Conservation (phyloP, 2,888 invertebrate genomes). For the Bugula neritina region DNA sequence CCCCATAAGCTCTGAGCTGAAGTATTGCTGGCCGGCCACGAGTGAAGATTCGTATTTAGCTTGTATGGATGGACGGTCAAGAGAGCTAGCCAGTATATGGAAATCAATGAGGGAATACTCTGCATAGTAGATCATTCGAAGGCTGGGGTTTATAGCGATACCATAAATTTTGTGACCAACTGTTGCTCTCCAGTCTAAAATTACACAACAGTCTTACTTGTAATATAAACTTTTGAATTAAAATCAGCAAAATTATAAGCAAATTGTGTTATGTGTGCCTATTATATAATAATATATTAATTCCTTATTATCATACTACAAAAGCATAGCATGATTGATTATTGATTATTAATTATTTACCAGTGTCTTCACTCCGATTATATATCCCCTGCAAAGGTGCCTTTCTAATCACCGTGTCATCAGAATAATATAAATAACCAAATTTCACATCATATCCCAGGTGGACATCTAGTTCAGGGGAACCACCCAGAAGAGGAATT, state of each 20-base stretch:
- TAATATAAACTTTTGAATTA: too few relatives aligned
- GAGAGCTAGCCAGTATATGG: neutral
- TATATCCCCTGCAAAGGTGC: neutral
- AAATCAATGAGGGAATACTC: conserved; percentile 1
- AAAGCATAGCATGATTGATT: too few relatives aligned
- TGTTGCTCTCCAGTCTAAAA: conserved; percentile 3
- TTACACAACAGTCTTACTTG: too few relatives aligned
- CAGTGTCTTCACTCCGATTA: neutral
- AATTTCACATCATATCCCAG: neutral
- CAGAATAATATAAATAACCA: neutral
- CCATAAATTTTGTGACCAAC: neutral
- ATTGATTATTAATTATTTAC: neutral
- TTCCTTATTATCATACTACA: too few relatives aligned
- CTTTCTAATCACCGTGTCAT: neutral
- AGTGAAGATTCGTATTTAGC: neutral
- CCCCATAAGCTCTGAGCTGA: conserved; percentile 2
- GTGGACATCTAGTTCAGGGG: conserved; percentile 4
- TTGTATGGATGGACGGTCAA: neutral
- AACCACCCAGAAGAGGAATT: neutral
- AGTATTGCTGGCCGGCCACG: neutral
- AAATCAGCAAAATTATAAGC: too few relatives aligned
- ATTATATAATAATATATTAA: too few relatives aligned
- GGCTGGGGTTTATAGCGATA: neutral
- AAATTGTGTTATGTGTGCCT: too few relatives aligned
- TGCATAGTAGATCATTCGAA: conserved; percentile 4